Evolutionary conservation across 1,140 invertebrate species (phyloP).

Genomic region (Drusus annulatus): DNA sequence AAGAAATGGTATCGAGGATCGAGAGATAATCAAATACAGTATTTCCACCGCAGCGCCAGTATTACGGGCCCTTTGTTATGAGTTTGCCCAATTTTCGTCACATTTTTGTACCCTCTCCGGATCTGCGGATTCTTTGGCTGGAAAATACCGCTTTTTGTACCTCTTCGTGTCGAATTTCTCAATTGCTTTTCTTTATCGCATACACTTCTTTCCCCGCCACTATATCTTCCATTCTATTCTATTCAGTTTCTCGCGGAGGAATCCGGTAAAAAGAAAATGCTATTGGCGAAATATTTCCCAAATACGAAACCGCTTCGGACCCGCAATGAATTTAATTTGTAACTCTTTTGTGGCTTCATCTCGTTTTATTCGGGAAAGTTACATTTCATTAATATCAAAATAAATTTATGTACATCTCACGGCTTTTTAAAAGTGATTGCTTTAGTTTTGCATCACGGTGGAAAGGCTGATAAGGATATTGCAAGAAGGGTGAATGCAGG

Average conservation of each 20-base stretch:
- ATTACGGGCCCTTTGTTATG: conserved; percentile 53
- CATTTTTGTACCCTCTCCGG: conserved; percentile 46
- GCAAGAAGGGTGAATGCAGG: no score
- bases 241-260: conserved; percentile 44
- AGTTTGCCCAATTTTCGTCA: conserved; percentile 56
- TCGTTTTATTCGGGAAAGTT: not conserved
- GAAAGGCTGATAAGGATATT: no score
- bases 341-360: not conserved
- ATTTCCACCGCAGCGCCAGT: conserved; percentile 22
- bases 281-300: conserved; percentile 8
- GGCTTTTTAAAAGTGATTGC: not conserved
- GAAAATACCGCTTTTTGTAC: conserved; percentile 52
- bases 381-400: not conserved
- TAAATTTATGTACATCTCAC: not conserved
- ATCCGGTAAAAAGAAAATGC: conserved; percentile 14
- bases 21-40: conserved; percentile 48
- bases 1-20: not conserved
- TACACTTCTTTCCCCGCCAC: conserved; percentile 32
- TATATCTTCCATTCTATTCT: conserved; percentile 37
- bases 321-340: conserved; percentile 24
- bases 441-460: no score
- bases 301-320: conserved; percentile 12
- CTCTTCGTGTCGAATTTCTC: conserved; percentile 58
- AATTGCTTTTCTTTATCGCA: conserved; percentile 58
- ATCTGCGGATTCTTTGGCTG: conserved; percentile 42